Percentiles rank a stretch among this genome's conserved stretches.
These are phyloP conservation scores for Calameuta pallipes DNA, from an alignment of 2,888 invertebrate species.

Conservation along the genomic window DNA sequence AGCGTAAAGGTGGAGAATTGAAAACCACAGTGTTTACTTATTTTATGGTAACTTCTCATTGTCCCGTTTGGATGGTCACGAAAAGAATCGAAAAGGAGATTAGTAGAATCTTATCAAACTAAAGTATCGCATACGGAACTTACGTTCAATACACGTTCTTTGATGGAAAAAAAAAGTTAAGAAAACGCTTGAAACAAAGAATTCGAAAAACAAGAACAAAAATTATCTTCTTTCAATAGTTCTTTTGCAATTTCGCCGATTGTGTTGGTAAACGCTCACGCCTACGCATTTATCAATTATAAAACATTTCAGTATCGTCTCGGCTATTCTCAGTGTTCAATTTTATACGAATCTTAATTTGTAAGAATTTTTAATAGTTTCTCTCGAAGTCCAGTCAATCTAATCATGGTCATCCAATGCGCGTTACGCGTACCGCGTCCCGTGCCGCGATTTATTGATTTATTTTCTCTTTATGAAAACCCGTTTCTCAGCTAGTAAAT, in stretches of 20 bases:
- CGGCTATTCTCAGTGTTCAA: background rate
- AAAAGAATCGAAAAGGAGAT: conserved; percentile 24
- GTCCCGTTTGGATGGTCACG: no score
- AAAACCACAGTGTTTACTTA: no score
- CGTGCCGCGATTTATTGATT: no score
- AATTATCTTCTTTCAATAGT: conserved; percentile 21
- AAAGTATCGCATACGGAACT: conserved; percentile 30
- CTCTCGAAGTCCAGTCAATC: conserved; percentile 11
- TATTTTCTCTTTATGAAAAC: no score
- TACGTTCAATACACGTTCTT: conserved; percentile 28
- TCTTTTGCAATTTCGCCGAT: conserved; percentile 7
- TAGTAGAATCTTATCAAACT: conserved; percentile 32
- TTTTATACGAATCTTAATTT: background rate
- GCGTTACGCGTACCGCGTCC: no score
- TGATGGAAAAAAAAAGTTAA: conserved; percentile 30
- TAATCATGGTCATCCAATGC: no score
- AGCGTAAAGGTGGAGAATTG: no score
- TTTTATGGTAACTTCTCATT: no score
- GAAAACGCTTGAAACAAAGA: conserved; percentile 42
- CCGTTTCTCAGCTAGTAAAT: no score
- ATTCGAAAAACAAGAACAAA: conserved; percentile 45
- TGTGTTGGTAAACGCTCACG: background rate
- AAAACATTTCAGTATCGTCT: no score
- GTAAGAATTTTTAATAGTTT: background rate
- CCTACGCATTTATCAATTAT: no score